Evolutionary conservation across 2,797 vertebrate species (phyloP).

Genomic region (Erpetoichthys calabaricus): DNA sequence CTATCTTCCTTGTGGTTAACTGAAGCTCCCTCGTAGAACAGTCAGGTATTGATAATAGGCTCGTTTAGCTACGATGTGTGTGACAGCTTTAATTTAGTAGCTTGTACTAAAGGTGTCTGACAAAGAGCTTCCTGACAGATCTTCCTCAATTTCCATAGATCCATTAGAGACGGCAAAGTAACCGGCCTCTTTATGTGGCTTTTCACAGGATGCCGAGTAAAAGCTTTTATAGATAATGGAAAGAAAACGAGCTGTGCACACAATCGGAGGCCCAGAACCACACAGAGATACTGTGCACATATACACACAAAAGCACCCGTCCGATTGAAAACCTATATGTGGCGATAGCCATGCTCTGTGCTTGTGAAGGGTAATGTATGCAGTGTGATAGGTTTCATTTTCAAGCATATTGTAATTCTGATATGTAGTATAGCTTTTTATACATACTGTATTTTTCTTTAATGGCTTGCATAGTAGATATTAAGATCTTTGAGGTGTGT

Average conservation of each 20-base stretch:
- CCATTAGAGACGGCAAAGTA: conserved; percentile 11
- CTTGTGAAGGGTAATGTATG: too few species aligned
- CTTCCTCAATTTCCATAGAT: conserved; percentile 12
- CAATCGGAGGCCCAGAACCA: background rate
- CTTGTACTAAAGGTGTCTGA: conserved; percentile 15
- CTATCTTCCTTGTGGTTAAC: background rate
- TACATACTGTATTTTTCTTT: too few species aligned
- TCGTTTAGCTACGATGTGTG: conserved; percentile 9
- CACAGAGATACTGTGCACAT: conserved; percentile 4
- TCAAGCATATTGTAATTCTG: too few species aligned
- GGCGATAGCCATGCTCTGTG: too few species aligned
- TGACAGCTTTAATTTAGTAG: conserved; percentile 15
- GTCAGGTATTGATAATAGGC: conserved; percentile 11
- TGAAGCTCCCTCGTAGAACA: conserved; percentile 1
- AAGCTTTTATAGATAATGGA: conserved; percentile 18
- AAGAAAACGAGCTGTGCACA: background rate
- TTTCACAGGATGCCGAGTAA: conserved; percentile 22
- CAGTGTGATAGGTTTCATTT: too few species aligned
- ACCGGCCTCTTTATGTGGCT: conserved; percentile 9
- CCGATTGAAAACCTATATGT: too few species aligned
- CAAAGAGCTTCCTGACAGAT: conserved; percentile 16
- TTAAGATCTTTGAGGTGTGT: too few species aligned
- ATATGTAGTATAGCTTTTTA: too few species aligned
- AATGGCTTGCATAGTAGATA: too few species aligned
- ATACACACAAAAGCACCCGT: background rate